A percentile compares a stretch with the other conserved stretches of the same genome.
phyloP scores from a whole-genome alignment of 2,113 vertebrate species.

The Xyrauchen texanus region DNA sequence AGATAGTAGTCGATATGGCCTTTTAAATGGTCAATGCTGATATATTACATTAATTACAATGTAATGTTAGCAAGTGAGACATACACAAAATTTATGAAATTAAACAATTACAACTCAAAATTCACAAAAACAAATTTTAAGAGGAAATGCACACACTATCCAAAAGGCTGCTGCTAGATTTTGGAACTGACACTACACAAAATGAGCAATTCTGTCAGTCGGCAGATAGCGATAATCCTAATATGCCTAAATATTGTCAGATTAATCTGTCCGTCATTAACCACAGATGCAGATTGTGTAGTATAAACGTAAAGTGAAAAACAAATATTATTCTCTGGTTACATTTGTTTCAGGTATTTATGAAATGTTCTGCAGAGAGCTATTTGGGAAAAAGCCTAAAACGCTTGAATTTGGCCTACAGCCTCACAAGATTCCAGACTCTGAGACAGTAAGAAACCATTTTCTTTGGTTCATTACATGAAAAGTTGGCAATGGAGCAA shows the following conservation, averaged over 20 bases:
- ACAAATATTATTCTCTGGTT: background rate
- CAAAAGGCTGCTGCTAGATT: too few species aligned
- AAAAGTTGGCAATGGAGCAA: background rate
- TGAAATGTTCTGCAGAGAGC: constrained; percentile 97
- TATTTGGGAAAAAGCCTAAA: constrained; percentile 94
- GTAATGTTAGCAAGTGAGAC: too few species aligned
- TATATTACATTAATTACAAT: too few species aligned
- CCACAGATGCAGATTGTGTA: background rate
- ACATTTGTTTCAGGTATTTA: constrained; percentile 83
- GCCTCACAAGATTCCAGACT: constrained; percentile 86
- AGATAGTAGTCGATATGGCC: background rate
- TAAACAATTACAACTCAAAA: too few species aligned
- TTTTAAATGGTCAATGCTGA: too few species aligned
- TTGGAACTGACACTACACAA: too few species aligned
- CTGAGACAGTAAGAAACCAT: constrained; percentile 85
- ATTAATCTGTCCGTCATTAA: background rate
- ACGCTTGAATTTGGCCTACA: constrained; percentile 74
- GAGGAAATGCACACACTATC: too few species aligned
- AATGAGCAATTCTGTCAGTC: too few species aligned
- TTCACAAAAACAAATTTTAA: too few species aligned
- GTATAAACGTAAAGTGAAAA: background rate
- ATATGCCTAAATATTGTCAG: too few species aligned
- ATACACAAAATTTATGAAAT: too few species aligned
- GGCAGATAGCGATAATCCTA: too few species aligned
- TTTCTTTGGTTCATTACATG: background rate